Base-by-base conservation (phyloP, 2,888 invertebrate species). In the Ditylenchus weischeri region DNA sequence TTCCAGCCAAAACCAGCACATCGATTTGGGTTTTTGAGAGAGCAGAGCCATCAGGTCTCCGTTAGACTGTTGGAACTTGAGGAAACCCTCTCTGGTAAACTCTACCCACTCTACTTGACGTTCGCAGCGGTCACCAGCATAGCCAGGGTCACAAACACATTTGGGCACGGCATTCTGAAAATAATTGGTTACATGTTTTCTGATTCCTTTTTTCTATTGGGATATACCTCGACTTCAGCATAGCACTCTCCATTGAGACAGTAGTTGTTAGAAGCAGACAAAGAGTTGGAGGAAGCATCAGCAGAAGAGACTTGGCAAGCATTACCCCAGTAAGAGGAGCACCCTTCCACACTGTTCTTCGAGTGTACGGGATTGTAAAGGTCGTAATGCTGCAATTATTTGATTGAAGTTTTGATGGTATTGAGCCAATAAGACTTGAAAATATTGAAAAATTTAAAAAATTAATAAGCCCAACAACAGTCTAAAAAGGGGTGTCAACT, bases 101-200 rank as follows among this genome's bases (percentile, higher is more conserved):
- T 79, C 75, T 35, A 82, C 72, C 82, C 82, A 82, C 35, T 73
- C 73, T 64, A 79, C 70, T 47, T 69, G 63, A 13, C 69, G 77
- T 71, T 84, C 82, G 78, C 87, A 87, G 21, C 81, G 78, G 8
- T 80, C 75, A 11, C 95, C 95, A 0, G 91, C 91, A 90, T 90
- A 98, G 13, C 96, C 96, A 0, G 95, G 93, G 76, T 90, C 89
- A 82, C 98, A 98, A 78, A 91, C 90, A 84, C 98, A 98, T 70
- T 90, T 88, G 49, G 78, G 62, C 57, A 60, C 61, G 19, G 38
- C 18, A 35, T 48, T 13, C 51, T 43, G 15, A 43, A 43, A 43
- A 6, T 43, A 6, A 8, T 1, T 23, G 35, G 10, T 3, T 21
- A 64, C 8, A 19, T 0, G 21, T 15, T 38, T 62, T 13, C n/a